phyloP scores from a whole-genome alignment of 2,888 invertebrate genomes.

The Eurois occulta region DNA sequence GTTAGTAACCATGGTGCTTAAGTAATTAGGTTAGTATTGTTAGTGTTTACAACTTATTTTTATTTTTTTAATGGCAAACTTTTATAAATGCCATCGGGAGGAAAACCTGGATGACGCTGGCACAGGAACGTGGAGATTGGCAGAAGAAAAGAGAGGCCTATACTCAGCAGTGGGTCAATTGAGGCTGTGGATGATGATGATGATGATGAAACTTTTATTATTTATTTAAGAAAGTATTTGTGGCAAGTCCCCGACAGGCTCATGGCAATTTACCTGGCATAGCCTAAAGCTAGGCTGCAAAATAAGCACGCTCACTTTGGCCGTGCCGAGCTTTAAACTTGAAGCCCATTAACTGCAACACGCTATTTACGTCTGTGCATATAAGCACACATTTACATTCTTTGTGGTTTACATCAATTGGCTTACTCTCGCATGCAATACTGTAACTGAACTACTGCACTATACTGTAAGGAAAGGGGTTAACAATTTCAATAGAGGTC shows the following conservation, averaged over 20 bases:
- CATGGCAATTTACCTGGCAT: background rate
- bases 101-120: too few relatives aligned
- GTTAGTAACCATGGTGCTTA: too few relatives aligned
- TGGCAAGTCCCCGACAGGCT: background rate
- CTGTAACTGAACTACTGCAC: background rate
- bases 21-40: too few relatives aligned
- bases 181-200: too few relatives aligned
- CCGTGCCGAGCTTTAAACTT: background rate
- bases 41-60: too few relatives aligned
- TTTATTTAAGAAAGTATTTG: background rate
- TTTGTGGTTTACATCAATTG: conserved; percentile 7
- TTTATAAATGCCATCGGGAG: too few relatives aligned
- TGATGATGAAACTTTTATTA: too few relatives aligned
- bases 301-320: background rate
- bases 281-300: background rate
- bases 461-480: background rate
- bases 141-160: too few relatives aligned
- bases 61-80: too few relatives aligned
- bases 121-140: too few relatives aligned
- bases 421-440: background rate
- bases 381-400: background rate
- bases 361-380: background rate
- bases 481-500: background rate
- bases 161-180: too few relatives aligned
- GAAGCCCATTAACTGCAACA: background rate